Base-by-base conservation (phyloP, 1,140 invertebrate genomes). In the Scaptomyza pallida region DNA sequence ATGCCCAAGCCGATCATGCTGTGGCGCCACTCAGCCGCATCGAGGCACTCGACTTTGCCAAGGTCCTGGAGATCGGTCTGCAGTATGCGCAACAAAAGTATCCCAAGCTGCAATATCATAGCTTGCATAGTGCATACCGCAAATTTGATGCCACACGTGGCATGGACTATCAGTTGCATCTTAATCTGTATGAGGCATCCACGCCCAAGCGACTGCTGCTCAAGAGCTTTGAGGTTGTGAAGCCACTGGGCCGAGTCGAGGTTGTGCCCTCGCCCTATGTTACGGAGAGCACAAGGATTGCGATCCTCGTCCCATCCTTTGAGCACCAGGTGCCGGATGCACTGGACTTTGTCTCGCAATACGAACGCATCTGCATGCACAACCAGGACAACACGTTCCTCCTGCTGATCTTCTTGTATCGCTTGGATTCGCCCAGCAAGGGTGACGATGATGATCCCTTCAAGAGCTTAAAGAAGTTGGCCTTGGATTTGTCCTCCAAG, bases 181-280 rank as follows among this genome's bases (percentile, higher is more conserved):
- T 98, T 10, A 92, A 92, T 93, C 94, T 78, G 57, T 91, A 41
- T 35, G 82, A 89, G 40, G 48, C 61, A 19, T 13, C 57, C 0
- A 72, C 12, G 90, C 30, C 33, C 44, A 37, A 71, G 6, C 78
- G 64, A 5, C 26, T 72, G 5, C 15, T 63, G 21, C 45, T 69
- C 37, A 88, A 81, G 45, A 91, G 90, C 50, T 91, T 91, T 19
- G 94, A 96, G 92, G 93, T 95, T 26, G 94, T 95, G 48, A 95
- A 98, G 75, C 95, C 96, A 1, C 91, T 98, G 44, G 96, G 96
- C 17, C 94, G 95, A 83, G 95, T 97, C 3, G 96, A 98, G 92
- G 94, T 98, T 40, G 93, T 98, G 6, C 94, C 96, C 3, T 95
- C 97, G 86, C 97, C 97, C 1, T 98, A 98, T 91, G 97, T 98